Conservation (phyloP, 2,888 invertebrate species). For the Rapana venosa region DNA sequence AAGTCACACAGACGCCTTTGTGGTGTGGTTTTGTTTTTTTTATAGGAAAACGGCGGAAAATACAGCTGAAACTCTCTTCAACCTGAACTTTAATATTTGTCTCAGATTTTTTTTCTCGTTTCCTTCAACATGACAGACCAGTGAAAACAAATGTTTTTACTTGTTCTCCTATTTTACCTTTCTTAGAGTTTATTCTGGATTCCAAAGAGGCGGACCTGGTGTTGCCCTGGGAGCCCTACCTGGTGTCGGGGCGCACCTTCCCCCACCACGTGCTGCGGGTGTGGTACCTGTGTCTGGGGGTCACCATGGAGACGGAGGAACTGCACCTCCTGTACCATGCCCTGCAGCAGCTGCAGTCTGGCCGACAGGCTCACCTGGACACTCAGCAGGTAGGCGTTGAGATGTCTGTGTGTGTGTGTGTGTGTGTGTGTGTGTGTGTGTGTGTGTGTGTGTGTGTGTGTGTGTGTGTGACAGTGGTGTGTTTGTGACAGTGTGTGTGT, state of each 20-base stretch:
- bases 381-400: conserved; percentile 59
- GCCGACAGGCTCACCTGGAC: conserved; percentile 65
- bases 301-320: conserved; percentile 66
- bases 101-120: too few relatives aligned
- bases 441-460: too few relatives aligned
- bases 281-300: conserved; percentile 66
- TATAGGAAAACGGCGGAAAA: too few relatives aligned
- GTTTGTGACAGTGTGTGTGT: too few relatives aligned
- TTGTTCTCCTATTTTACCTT: conserved; percentile 20
- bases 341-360: conserved; percentile 64
- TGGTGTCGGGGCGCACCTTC: conserved; percentile 68
- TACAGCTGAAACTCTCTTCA: too few relatives aligned
- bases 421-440: too few relatives aligned
- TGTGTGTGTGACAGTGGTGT: too few relatives aligned
- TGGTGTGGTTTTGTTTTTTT: too few relatives aligned
- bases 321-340: conserved; percentile 68
- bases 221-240: conserved; percentile 71
- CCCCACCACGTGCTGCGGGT: conserved; percentile 68
- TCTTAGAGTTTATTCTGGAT: conserved; percentile 70
- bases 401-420: too few relatives aligned
- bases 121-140: too few relatives aligned
- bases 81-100: too few relatives aligned
- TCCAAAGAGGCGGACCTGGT: conserved; percentile 64
- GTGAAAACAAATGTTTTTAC: neutral
- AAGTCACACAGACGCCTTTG: too few relatives aligned